These are phyloP conservation scores for Antechinus stuartii DNA, from an alignment of 2,113 vertebrate species.

Conservation along the genomic window DNA sequence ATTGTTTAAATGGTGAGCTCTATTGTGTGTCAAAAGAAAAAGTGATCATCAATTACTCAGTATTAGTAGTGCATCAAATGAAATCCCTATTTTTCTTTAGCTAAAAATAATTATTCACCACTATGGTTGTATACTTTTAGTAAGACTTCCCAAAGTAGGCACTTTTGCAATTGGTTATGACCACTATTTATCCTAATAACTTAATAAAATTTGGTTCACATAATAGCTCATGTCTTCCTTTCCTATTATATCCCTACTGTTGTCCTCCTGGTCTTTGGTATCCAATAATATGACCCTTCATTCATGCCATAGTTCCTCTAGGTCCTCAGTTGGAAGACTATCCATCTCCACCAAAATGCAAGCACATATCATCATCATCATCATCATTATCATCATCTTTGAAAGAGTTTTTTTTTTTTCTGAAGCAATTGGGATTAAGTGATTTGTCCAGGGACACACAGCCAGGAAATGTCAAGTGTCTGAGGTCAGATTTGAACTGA, in stretches of 20 bases:
- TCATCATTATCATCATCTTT: background rate
- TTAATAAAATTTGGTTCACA: background rate
- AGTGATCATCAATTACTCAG: background rate
- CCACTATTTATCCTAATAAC: background rate
- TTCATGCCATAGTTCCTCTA: background rate
- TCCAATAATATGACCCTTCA: background rate
- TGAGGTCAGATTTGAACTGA: no score
- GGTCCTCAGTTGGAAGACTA: background rate
- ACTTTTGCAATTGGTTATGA: background rate
- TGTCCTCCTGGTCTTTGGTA: background rate
- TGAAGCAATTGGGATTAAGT: no score
- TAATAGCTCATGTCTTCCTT: background rate
- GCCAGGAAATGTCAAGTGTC: no score
- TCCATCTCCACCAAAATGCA: background rate
- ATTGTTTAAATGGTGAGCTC: background rate
- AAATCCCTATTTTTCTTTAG: background rate
- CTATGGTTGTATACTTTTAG: background rate
- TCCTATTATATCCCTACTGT: background rate
- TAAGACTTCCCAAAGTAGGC: background rate
- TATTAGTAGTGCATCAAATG: background rate
- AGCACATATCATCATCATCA: no score
- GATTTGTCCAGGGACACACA: no score
- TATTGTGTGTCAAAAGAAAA: background rate
- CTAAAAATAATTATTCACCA: background rate
- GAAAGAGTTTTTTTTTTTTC: background rate